Evolutionary conservation across 1,140 invertebrate genomes (phyloP), one percentile per base, ranked within the genome.

Genomic region (Eriocheir sinensis): DNA sequence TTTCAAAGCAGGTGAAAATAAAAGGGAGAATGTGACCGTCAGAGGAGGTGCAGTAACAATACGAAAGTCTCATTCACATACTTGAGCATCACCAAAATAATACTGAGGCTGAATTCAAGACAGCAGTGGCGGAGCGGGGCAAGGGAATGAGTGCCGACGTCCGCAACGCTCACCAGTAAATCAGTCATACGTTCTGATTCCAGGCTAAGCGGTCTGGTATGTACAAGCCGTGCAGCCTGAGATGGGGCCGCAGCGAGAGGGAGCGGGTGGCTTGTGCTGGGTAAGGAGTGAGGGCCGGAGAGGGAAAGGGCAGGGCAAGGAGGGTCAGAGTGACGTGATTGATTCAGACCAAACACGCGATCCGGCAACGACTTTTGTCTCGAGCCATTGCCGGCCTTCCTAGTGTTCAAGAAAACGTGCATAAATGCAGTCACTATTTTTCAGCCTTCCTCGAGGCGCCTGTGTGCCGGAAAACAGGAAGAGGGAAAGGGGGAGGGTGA

Each of bases 271-370:
- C 30, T 2, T 79, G 30, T 72, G 44, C 48, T 30, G 89, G 40
- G 72, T 27, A n/a, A 92, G 91, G 72, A 80, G 91, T 30, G 91
- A 48, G 91, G 81, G 91, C 8, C 36, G 44, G 90, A 12, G 34
- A 41, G 72, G 88, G 36, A 38, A 40, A 60, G 27, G 90, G 79
- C 53, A 91, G 90, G 38, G 60, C 34, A 40, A 83, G 93, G 89
- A 60, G 81, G 79, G 89, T 80, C 79, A 38, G 32, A 91, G 93
- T 90, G 89, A 94, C 88, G 79, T 94, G 93, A 94, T 94, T 94
- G 93, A 94, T 94, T 94, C 93, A 91, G 93, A 86, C 93, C 93
- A 85, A 91, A 91, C 93, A 94, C 93, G 93, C 93, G 80, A 94
- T 60, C 88, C 48, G 53, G 40, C 41, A 89, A 91, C 89, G 93